Conservation (phyloP, 2,888 invertebrate species). For the Zele albiditarsus region DNA sequence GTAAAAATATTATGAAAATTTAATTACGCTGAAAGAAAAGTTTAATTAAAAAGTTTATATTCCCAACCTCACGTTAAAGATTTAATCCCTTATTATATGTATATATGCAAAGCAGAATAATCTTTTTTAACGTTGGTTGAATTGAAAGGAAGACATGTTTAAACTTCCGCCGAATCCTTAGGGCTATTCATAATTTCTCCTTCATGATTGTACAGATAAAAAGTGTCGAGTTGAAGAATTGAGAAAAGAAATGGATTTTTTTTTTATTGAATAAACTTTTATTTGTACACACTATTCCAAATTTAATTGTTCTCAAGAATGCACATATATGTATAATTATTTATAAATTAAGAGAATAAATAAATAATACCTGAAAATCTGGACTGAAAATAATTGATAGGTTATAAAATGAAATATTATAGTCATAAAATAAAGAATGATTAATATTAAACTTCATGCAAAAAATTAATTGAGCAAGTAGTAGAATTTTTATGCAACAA, state of each 20-base stretch:
- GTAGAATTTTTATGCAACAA: too few relatives aligned
- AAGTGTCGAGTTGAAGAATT: neutral
- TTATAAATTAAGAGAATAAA: too few relatives aligned
- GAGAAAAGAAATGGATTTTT: neutral
- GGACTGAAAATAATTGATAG: too few relatives aligned
- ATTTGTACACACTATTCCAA: neutral
- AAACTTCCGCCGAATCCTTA: neutral
- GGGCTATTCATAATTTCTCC: neutral
- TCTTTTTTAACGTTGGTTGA: neutral
- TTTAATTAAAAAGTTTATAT: slow-evolving; percentile 5
- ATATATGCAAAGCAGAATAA: neutral
- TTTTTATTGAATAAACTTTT: neutral
- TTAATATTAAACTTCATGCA: too few relatives aligned
- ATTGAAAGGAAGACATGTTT: neutral
- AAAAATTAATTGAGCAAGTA: too few relatives aligned
- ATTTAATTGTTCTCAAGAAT: neutral
- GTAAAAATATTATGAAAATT: neutral
- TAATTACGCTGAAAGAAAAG: neutral
- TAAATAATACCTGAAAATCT: too few relatives aligned
- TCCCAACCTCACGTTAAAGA: neutral
- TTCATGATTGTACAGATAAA: neutral
- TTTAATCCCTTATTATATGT: neutral
- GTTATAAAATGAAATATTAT: too few relatives aligned
- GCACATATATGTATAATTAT: too few relatives aligned
- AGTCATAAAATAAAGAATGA: too few relatives aligned